Base-by-base conservation (phyloP, 2,888 invertebrate genomes). In the Silvanus unidentatus region DNA sequence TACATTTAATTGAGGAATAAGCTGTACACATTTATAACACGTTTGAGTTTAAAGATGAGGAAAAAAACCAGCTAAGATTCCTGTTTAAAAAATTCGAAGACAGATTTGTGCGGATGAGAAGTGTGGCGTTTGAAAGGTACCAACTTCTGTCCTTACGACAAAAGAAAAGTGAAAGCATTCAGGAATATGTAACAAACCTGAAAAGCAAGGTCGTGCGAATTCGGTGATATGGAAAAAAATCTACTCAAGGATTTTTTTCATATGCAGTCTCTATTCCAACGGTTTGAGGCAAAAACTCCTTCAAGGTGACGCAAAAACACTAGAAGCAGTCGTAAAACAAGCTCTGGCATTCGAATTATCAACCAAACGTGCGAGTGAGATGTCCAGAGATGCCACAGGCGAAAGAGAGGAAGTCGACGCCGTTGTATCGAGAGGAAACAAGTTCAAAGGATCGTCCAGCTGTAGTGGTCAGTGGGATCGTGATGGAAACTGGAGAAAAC, bases 261-360 rank as follows among this genome's bases (percentile, higher is more conserved):
- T 37, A 6, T 13, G 37, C 6, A 14, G 37, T 8, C 6, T 37
- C 13, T 6, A 11, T 4, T 37, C 37, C 9, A 37, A 37, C 13
- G 37, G 13, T 5, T 37, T 37, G 10, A 3, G 37, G n/a, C 15
- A 37, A 8, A 37, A 37, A 15, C 16, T 37, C n/a, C 16, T 37
- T 11, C 37, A 37, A 37, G n/a, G 12, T 5, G 16, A 37, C 3
- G 2, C 37, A 6, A 37, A 13, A 5, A 6, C 16, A 2, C 37
- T 37, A 15, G n/a, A n/a, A 6, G 37, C 9, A 12, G 37, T 37
- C n/a, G 12, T 37, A 10, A 37, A 37, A 15, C 15, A 10, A n/a
- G 16, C 14, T 2, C 16, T 37, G 16, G 37, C 37, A 37, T 37
- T 8, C 13, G 37, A 37, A 37, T 13, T 37, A 11, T 37, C 37